Base-by-base conservation (phyloP, 2,888 invertebrate species). In the Sclerodermus sp. region DNA sequence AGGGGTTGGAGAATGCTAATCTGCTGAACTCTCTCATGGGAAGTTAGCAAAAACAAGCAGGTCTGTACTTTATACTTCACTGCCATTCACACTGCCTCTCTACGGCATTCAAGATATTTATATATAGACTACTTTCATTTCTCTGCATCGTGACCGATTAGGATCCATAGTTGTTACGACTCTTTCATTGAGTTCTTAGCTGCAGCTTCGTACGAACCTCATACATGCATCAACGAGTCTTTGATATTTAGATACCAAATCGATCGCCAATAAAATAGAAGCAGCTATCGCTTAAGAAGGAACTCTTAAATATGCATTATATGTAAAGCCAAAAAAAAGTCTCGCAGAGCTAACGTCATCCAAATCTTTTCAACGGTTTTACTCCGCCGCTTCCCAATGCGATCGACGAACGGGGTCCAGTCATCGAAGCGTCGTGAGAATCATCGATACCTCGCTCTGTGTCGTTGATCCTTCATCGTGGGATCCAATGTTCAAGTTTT, bases 31-130 rank as follows among this genome's bases (percentile, higher is more conserved):
- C 8, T 23, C 23, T 23, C 8, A 62, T 55, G 57, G 36, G 68
- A 70, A 73, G 62, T 64, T 70, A 57, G 66, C 70, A 67, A 66
- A 63, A 66, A 58, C 67, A 59, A 55, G 31, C 70, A 73, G 73
- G 73, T 73, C 73, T 73, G 73, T 73, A 73, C 73, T 72, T 58
- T 58, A 3, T 23, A 23, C 23, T 67, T 70, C 71, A 71, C 68
- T 70, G 60, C 63, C 73, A 70, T 69, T 69, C 69, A 67, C 67
- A 65, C 65, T 54, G 55, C 70, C 68, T 69, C 67, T 66, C 58
- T 60, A 53, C 41, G 49, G 51, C 1, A 49, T 51, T 62, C 54
- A 64, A 56, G 45, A 55, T 53, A 56, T 39, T 60, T 49, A 15
- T 23, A 23, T n/a, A 57, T 58, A 59, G 13, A 4, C 12, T 30